Evolutionary conservation across 1,140 invertebrate genomes (phyloP).

Genomic region (Plectus sambesii): DNA sequence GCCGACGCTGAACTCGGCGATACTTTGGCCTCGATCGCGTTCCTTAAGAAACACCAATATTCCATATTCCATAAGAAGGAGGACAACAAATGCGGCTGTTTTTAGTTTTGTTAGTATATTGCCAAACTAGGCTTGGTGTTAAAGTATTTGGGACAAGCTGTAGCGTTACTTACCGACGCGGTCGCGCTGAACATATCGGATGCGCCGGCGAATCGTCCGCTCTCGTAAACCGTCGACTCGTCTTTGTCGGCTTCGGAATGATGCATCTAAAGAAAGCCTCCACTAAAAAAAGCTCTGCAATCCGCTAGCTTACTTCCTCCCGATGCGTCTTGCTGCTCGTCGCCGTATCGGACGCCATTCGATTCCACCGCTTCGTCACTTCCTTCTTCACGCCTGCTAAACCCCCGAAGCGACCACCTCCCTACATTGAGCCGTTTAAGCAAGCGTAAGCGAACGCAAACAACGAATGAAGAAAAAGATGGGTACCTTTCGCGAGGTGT

Average conservation of each 20-base stretch:
- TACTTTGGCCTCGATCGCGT: slow-evolving; percentile 41
- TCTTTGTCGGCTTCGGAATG: slow-evolving; percentile 5
- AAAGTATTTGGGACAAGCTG: background rate
- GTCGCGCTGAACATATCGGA: slow-evolving; percentile 5
- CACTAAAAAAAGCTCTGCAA: too few species aligned
- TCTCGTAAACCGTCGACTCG: background rate
- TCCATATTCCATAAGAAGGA: slow-evolving; percentile 16
- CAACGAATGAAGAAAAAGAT: background rate
- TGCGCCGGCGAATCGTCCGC: background rate
- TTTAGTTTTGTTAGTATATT: background rate
- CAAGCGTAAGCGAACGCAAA: too few species aligned
- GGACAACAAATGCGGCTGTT: background rate
- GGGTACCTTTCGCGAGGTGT: slow-evolving; percentile 12
- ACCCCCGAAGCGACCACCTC: background rate
- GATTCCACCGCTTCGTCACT: slow-evolving; percentile 1
- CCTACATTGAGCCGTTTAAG: background rate
- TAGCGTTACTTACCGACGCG: background rate
- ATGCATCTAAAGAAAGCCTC: too few species aligned
- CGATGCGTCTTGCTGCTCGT: background rate
- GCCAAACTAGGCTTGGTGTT: background rate
- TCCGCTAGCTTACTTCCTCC: too few species aligned
- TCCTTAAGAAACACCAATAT: slow-evolving; percentile 23
- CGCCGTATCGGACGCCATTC: background rate
- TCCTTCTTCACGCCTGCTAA: slow-evolving; percentile 15
- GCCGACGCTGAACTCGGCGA: slow-evolving; percentile 43